These are phyloP conservation scores for Neogobius melanostomus DNA, from an alignment of 2,113 vertebrate genomes.

Conservation along the genomic window DNA sequence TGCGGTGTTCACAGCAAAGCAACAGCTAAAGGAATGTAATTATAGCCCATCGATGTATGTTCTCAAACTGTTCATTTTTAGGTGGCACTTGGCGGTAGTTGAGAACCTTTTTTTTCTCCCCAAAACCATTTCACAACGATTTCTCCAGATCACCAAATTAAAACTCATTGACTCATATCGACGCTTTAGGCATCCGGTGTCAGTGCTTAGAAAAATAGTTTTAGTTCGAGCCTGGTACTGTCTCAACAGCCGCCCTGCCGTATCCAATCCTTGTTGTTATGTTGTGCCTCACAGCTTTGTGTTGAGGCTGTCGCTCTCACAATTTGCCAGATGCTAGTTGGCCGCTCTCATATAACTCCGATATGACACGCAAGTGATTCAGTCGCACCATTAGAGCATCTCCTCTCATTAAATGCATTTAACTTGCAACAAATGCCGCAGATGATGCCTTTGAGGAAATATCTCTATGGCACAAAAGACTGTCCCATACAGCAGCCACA, in stretches of 20 bases:
- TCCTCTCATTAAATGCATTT: slow-evolving; percentile 21
- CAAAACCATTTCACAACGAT: too few relatives aligned
- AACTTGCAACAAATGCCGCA: slow-evolving; percentile 32
- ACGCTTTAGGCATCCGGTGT: too few relatives aligned
- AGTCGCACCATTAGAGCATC: not conserved
- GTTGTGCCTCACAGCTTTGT: not conserved
- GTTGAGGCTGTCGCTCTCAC: slow-evolving; percentile 6
- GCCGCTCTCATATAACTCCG: slow-evolving; percentile 1
- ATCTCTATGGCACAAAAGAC: slow-evolving; percentile 20
- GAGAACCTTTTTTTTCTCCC: too few relatives aligned
- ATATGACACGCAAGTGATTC: slow-evolving; percentile 12
- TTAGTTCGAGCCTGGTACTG: slow-evolving; percentile 8
- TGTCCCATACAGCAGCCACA: slow-evolving; percentile 8
- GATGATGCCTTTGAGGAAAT: slow-evolving; percentile 39
- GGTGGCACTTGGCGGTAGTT: too few relatives aligned
- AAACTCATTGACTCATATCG: too few relatives aligned
- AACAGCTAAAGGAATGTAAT: too few relatives aligned
- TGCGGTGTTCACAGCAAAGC: too few relatives aligned
- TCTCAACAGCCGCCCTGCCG: not conserved
- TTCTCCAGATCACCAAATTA: too few relatives aligned
- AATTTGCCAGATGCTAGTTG: slow-evolving; percentile 12
- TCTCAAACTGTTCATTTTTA: too few relatives aligned
- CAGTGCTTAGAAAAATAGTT: not conserved
- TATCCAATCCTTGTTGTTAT: not conserved
- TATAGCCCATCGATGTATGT: too few relatives aligned